Evolutionary conservation across 2,888 invertebrate genomes (phyloP), one percentile per base, ranked within the genome.

Genomic region (Tenthredo distinguenda): DNA sequence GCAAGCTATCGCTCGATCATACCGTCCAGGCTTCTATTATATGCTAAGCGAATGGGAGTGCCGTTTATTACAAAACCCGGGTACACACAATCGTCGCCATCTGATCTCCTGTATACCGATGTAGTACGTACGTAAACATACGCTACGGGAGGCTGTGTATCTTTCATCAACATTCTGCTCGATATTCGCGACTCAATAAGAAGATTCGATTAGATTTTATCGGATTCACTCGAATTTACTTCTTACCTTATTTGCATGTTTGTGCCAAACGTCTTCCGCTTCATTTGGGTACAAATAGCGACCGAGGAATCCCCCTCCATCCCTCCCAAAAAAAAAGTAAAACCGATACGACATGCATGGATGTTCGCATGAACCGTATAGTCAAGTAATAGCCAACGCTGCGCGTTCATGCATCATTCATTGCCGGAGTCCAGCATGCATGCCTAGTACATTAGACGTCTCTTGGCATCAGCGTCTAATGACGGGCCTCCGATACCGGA

Each of bases 41-140:
- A 81, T 81, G 81, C 81, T 81, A 81, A 81, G 26, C 37, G 81
- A 62, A 81, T 81, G 81, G 81, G 81, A 62, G 81, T 81, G 81
- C 81, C 81, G 81, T 81, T 81, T 62, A 62, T 81, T 81, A 81
- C 21, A 62, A 62, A 50, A 81, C 55, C 31, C 26, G 47, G 26
- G 26, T 26, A 26, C 21, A 40, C 50, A 76, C 26, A 12, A 55
- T 74, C 74, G 21, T 74, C 74, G 43, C 77, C 40, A 55, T 77
- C 31, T 6, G 47, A 77, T 50, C 34, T 68, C 34, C 34, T 6
- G 34, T 34, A 26, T 0, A 34, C 26, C 34, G 6, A 68, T 68
- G 31, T 65, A 26, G 26, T 26, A 26, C 50, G 18, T 58, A 58
- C 47, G 4, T 47, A 47, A 12, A 47, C 12, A 15, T 47, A 47